Conservation (phyloP, 1,140 invertebrate genomes). For the Vanessa tameamea region DNA sequence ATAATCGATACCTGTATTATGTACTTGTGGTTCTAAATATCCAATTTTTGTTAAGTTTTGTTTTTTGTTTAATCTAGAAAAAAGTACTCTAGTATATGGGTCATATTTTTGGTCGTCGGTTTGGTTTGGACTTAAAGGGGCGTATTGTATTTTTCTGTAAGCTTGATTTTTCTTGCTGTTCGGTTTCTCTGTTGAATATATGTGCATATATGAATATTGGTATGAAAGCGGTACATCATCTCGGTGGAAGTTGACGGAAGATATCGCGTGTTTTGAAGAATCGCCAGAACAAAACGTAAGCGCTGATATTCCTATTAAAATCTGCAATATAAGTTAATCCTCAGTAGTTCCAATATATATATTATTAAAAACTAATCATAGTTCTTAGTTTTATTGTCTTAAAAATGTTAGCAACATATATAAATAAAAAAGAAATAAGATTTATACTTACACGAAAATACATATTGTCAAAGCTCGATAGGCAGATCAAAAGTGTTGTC, state of each 20-base stretch:
- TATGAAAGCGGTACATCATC: conserved; percentile 28
- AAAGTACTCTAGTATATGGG: conserved; percentile 7
- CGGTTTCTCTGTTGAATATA: conserved; percentile 8
- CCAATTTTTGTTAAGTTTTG: neutral
- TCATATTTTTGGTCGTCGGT: conserved; percentile 3
- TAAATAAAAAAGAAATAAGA: neutral
- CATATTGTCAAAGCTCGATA: conserved; percentile 27
- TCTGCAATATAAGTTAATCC: conserved; percentile 10
- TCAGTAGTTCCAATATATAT: too few relatives aligned
- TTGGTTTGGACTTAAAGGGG: conserved; percentile 31
- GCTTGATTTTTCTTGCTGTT: conserved; percentile 2
- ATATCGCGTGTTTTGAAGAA: conserved; percentile 15
- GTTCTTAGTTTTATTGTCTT: too few relatives aligned
- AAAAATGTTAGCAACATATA: too few relatives aligned
- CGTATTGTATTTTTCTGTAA: conserved; percentile 39
- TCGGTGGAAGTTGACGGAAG: conserved; percentile 22
- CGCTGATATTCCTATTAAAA: conserved; percentile 13
- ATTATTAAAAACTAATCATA: too few relatives aligned
- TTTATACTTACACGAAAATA: conserved; percentile 23
- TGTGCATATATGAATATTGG: conserved; percentile 11
- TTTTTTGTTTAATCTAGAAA: neutral
- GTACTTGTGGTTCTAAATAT: conserved; percentile 17
- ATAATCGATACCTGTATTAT: neutral
- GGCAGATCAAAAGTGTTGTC: conserved; percentile 24
- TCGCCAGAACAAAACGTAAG: conserved; percentile 3